These are phyloP conservation scores for Halichoeres trimaculatus DNA, from an alignment of 2,113 vertebrate genomes.

Conservation along the genomic window DNA sequence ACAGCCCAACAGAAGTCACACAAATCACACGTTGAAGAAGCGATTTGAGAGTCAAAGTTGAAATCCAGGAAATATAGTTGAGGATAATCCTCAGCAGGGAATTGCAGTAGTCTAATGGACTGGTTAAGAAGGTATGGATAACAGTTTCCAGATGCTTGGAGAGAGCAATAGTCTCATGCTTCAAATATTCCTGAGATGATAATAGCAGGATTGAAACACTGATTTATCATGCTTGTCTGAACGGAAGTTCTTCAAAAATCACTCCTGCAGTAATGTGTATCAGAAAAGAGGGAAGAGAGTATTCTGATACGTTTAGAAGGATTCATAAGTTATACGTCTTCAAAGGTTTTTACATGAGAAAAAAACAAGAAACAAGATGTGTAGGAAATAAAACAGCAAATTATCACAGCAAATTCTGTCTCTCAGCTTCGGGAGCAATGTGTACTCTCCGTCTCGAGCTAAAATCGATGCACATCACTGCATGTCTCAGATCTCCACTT, in stretches of 20 bases:
- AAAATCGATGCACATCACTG: constrained; percentile 22
- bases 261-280: background rate
- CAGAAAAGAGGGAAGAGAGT: background rate
- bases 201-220: background rate
- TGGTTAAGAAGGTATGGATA: background rate
- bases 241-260: background rate
- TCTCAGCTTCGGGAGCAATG: background rate
- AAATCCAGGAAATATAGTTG: background rate
- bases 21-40: background rate
- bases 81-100: background rate
- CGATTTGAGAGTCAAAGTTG: background rate
- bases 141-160: background rate
- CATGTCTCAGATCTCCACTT: constrained; percentile 10
- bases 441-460: background rate
- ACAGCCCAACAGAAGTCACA: too few relatives aligned
- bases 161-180: background rate
- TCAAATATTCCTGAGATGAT: background rate
- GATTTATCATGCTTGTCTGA: background rate
- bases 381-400: background rate
- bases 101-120: background rate
- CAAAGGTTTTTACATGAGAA: background rate
- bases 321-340: too few relatives aligned
- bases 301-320: too few relatives aligned
- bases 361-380: background rate
- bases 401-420: background rate